phyloP scores from a whole-genome alignment of 2,797 vertebrate genomes.

The Trachurus trachurus region DNA sequence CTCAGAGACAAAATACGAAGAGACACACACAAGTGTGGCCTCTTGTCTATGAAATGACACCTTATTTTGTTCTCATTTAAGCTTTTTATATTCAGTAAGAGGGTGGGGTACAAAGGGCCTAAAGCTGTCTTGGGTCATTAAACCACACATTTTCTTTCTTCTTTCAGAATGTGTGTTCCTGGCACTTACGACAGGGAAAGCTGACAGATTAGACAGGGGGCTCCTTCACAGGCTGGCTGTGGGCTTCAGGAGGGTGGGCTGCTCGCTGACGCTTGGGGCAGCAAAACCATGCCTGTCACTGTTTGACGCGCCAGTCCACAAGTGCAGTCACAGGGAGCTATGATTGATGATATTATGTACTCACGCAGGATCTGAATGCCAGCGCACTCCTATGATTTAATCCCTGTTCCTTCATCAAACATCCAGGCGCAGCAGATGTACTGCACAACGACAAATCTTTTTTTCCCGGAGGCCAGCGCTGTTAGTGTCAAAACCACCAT shows the following conservation, averaged over 20 bases:
- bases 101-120: constrained; percentile 72
- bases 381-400: constrained; percentile 81
- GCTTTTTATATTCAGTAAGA: constrained; percentile 77
- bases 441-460: constrained; percentile 35
- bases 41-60: constrained; percentile 69
- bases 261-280: constrained; percentile 74
- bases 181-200: constrained; percentile 71
- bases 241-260: constrained; percentile 75
- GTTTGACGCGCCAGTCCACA: constrained; percentile 76
- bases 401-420: constrained; percentile 77
- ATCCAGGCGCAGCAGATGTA: constrained; percentile 68
- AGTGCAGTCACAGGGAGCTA: constrained; percentile 68
- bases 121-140: constrained; percentile 82
- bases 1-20: constrained; percentile 46
- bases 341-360: constrained; percentile 87
- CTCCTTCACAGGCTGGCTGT: constrained; percentile 71
- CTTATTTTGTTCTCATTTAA: constrained; percentile 81
- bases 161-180: constrained; percentile 75
- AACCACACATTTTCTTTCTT: constrained; percentile 78
- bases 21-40: constrained; percentile 49
- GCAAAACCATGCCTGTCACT: constrained; percentile 78
- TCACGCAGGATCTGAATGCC: constrained; percentile 80
- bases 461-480: constrained; percentile 40
- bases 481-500: constrained; percentile 41
- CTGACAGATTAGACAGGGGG: constrained; percentile 82